Conservation (phyloP, 2,113 vertebrate species). For the Sphaerodactylus townsendi region DNA sequence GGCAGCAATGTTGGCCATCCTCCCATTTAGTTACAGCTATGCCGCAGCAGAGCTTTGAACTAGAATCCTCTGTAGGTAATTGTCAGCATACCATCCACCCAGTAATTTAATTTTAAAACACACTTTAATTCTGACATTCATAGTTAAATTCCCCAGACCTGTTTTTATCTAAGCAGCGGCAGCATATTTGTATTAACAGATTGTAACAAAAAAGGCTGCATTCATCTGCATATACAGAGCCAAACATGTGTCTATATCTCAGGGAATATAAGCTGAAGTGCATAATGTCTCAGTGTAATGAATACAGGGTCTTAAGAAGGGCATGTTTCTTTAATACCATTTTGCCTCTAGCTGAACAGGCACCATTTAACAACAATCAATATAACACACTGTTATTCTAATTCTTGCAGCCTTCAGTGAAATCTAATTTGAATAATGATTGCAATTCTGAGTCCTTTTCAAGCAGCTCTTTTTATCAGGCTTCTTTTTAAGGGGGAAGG, state of each 20-base stretch:
- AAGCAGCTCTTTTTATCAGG: not conserved
- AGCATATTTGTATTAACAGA: not conserved
- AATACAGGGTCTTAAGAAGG: not conserved
- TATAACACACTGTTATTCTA: not conserved
- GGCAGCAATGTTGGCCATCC: not conserved
- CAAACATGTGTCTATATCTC: not conserved
- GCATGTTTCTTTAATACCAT: not conserved
- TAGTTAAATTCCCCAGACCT: not conserved
- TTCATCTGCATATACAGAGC: conserved; percentile 18
- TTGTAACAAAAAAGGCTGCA: not conserved
- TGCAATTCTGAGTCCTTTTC: conserved; percentile 24
- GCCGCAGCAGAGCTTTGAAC: conserved; percentile 38
- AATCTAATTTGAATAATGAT: not conserved
- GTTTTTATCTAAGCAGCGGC: not conserved
- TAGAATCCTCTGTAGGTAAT: conserved; percentile 13
- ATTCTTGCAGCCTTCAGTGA: not conserved
- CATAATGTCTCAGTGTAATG: not conserved
- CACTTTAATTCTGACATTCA: not conserved
- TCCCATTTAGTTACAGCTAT: conserved; percentile 21
- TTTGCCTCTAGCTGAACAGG: conserved; percentile 6
- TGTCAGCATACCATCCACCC: not conserved
- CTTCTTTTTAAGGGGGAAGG: conserved; percentile 9
- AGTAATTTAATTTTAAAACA: not conserved
- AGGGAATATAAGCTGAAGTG: not conserved
- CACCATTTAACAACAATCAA: not conserved